A percentile compares a stretch with the other conserved stretches of the same genome.
These are phyloP conservation scores for Lissonota sp. DNA, from an alignment of 2,888 invertebrate genomes.

Conservation along the genomic window DNA sequence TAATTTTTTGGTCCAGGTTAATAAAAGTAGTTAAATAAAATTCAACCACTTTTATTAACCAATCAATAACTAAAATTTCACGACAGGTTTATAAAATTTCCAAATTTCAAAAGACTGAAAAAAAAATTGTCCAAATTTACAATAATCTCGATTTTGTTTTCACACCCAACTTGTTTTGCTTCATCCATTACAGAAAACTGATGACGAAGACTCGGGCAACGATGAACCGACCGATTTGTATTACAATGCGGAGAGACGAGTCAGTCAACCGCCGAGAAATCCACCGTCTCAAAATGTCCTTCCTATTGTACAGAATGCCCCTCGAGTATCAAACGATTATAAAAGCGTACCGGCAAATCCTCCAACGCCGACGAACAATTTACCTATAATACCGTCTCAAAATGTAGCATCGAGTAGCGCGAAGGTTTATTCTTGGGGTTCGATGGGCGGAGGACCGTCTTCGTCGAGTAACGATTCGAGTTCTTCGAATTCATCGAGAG, in stretches of 20 bases:
- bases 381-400: slow-evolving; percentile 52
- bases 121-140: too few species aligned
- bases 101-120: too few species aligned
- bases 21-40: too few species aligned
- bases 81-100: too few species aligned
- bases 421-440: slow-evolving; percentile 49
- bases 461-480: slow-evolving; percentile 17
- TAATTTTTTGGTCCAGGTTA: too few species aligned
- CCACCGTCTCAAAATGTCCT: slow-evolving; percentile 71
- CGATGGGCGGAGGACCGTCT: slow-evolving; percentile 13
- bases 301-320: slow-evolving; percentile 55
- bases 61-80: too few species aligned
- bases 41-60: too few species aligned
- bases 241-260: slow-evolving; percentile 85
- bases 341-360: slow-evolving; percentile 34
- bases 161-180: background rate
- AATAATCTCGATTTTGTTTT: background rate
- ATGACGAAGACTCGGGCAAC: slow-evolving; percentile 97
- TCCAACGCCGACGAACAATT: slow-evolving; percentile 7
- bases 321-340: slow-evolving; percentile 25
- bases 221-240: slow-evolving; percentile 94
- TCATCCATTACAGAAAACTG: slow-evolving; percentile 86
- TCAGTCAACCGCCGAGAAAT: slow-evolving; percentile 74
- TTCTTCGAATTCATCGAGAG: slow-evolving; percentile 3
- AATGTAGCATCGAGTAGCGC: slow-evolving; percentile 51